These are phyloP conservation scores for Crocidura indochinensis DNA, from an alignment of 2,797 vertebrate species.

Conservation along the genomic window DNA sequence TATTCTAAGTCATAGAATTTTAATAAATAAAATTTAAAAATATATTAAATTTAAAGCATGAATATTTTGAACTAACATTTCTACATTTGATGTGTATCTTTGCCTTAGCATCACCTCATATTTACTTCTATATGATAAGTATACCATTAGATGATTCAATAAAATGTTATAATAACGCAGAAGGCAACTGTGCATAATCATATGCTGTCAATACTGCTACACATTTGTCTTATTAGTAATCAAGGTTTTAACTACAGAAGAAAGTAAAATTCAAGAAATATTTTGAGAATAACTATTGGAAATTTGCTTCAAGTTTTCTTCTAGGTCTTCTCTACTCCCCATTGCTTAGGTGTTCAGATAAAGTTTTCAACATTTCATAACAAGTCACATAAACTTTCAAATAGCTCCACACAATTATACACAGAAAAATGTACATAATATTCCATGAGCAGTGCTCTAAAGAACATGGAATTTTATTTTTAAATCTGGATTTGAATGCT, in stretches of 20 bases:
- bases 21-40: neutral
- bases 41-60: neutral
- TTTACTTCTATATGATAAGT: neutral
- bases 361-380: neutral
- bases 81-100: neutral
- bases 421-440: neutral
- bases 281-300: neutral
- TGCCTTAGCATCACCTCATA: neutral
- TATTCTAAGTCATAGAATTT: too few relatives aligned
- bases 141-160: neutral
- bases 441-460: neutral
- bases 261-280: neutral
- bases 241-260: conserved; percentile 4
- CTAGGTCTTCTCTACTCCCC: neutral
- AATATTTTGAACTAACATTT: neutral
- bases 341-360: neutral
- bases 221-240: neutral
- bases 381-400: neutral
- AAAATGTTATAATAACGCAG: neutral
- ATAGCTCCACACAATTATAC: neutral
- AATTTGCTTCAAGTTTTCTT: neutral
- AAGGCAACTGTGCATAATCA: conserved; percentile 8
- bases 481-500: neutral
- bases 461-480: neutral
- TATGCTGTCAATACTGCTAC: neutral